Percentiles rank a stretch among this genome's conserved stretches.
Evolutionary conservation across 1,140 invertebrate species (phyloP).

Genomic region (Lepidurus apus): DNA sequence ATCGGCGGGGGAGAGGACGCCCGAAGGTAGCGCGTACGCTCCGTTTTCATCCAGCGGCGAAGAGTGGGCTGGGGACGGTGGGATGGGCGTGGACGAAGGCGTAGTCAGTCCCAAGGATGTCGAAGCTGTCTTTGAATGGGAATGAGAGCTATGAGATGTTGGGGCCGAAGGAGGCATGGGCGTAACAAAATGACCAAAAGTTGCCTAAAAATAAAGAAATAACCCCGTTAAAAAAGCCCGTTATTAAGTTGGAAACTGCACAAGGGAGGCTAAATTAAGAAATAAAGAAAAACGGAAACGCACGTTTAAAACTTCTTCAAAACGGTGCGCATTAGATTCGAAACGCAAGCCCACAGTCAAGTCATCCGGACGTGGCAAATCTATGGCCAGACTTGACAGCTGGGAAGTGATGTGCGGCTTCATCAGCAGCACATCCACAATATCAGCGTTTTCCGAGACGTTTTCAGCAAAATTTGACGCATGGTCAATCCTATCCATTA

Average conservation of each 20-base stretch:
- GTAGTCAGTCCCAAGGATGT: constrained; percentile 30
- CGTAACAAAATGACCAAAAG: constrained; percentile 42
- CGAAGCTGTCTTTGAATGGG: constrained; percentile 36
- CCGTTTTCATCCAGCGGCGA: constrained; percentile 31
- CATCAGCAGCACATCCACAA: constrained; percentile 71
- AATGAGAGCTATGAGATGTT: constrained; percentile 41
- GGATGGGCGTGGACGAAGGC: constrained; percentile 31
- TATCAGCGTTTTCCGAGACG: constrained; percentile 72
- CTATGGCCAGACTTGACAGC: constrained; percentile 68
- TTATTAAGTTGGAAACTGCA: too few relatives aligned
- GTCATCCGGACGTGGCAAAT: constrained; percentile 67
- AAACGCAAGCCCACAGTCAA: constrained; percentile 72
- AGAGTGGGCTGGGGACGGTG: constrained; percentile 31
- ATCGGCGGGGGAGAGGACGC: constrained; percentile 23
- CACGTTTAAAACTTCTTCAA: constrained; percentile 58
- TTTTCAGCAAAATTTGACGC: constrained; percentile 74
- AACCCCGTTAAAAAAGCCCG: not conserved
- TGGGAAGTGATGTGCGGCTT: constrained; percentile 69
- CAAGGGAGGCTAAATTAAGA: not conserved
- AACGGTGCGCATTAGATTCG: constrained; percentile 69
- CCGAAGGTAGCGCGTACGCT: constrained; percentile 25
- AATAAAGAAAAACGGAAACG: constrained; percentile 35
- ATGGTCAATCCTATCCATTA: constrained; percentile 72
- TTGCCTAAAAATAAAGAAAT: constrained; percentile 26
- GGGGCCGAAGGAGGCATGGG: constrained; percentile 46